These are phyloP conservation scores for Orchesella cincta DNA, from an alignment of 1,140 invertebrate genomes.

Conservation along the genomic window DNA sequence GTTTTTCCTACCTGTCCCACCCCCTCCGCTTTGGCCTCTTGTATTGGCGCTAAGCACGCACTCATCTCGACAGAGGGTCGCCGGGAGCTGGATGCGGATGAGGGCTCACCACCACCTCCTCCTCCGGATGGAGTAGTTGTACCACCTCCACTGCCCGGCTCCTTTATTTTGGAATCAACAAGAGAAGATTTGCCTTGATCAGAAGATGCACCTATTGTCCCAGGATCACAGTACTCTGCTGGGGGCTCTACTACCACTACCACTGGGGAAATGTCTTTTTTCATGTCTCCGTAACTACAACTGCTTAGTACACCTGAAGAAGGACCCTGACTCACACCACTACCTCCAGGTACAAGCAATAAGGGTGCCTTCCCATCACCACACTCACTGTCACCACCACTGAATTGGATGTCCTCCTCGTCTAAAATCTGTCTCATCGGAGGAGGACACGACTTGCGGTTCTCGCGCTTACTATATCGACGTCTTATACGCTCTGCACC, in stretches of 20 bases:
- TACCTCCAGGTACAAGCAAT: background rate
- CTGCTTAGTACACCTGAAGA: background rate
- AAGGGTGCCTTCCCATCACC: constrained; percentile 14
- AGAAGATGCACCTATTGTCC: background rate
- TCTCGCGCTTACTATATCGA: constrained; percentile 7
- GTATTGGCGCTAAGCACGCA: constrained; percentile 7
- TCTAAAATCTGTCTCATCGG: constrained; percentile 8
- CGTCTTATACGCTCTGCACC: background rate
- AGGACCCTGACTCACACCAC: background rate
- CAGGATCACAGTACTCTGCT: constrained; percentile 20
- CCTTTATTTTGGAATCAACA: constrained; percentile 14
- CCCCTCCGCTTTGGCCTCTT: background rate
- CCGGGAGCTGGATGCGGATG: constrained; percentile 16
- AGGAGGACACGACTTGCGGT: constrained; percentile 9
- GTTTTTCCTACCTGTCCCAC: background rate
- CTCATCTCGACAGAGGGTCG: constrained; percentile 29
- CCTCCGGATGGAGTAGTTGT: background rate
- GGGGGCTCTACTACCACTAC: constrained; percentile 25
- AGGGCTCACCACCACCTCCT: background rate
- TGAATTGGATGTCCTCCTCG: background rate
- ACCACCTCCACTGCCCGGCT: background rate
- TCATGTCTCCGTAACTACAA: background rate
- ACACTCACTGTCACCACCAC: constrained; percentile 14
- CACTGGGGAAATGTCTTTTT: constrained; percentile 17
- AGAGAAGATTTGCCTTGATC: constrained; percentile 20